Percentiles rank a stretch among this genome's conserved stretches.
Conservation (phyloP, 2,888 invertebrate species). For the Drosophila prolongata region DNA sequence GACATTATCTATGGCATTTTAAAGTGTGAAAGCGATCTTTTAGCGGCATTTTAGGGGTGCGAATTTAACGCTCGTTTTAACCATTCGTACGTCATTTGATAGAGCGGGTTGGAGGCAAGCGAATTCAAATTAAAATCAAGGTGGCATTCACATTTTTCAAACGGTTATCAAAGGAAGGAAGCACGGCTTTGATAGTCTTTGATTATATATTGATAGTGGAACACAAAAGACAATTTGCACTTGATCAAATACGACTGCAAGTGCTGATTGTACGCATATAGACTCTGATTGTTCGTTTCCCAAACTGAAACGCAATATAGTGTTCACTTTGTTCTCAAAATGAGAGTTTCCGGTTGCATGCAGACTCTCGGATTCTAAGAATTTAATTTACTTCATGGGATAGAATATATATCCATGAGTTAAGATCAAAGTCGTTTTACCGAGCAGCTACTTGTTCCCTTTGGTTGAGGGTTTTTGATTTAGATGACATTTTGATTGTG, state of each 20-base stretch:
- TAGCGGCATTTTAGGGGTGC: conserved; percentile 64
- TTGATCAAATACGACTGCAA: conserved; percentile 52
- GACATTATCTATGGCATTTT: conserved; percentile 39
- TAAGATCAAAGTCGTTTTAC: conserved; percentile 40
- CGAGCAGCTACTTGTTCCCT: background rate
- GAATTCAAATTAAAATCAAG: conserved; percentile 9
- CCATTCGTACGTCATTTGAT: conserved; percentile 4
- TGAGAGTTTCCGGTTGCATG: conserved; percentile 61
- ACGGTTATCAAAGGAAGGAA: conserved; percentile 22
- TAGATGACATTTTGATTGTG: conserved; percentile 4
- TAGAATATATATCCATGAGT: conserved; percentile 4
- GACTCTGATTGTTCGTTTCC: conserved; percentile 2
- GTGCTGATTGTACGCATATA: conserved; percentile 25
- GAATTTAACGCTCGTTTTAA: conserved; percentile 55
- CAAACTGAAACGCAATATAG: conserved; percentile 37
- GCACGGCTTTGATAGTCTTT: conserved; percentile 29
- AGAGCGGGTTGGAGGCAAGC: background rate
- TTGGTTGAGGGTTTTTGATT: background rate
- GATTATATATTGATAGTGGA: conserved; percentile 55
- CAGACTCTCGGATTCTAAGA: conserved; percentile 28
- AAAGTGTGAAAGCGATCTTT: conserved; percentile 44
- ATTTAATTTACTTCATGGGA: conserved; percentile 27
- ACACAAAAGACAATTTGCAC: conserved; percentile 60
- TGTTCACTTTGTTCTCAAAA: conserved; percentile 31
- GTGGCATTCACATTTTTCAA: conserved; percentile 11